Conservation (phyloP, 2,797 vertebrate species). For the Lagocephalus sceleratus region DNA sequence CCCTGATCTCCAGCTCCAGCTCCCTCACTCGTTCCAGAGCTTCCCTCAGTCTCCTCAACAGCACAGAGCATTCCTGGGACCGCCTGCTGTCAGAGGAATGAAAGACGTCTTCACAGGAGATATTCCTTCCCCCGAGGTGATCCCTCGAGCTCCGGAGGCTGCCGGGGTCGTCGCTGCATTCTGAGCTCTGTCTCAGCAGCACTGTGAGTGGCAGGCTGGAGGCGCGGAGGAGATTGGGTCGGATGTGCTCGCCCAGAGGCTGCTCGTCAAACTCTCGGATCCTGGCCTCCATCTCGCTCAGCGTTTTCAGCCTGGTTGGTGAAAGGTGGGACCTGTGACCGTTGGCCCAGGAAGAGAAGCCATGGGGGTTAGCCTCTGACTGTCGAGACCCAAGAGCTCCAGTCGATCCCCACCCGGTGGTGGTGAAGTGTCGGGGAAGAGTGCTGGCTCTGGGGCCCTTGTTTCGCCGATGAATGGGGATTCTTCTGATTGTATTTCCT, state of each 20-base stretch:
- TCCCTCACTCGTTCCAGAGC: conserved; percentile 71
- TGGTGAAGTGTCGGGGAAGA: conserved; percentile 88
- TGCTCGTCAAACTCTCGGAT: conserved; percentile 72
- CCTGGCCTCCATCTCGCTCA: conserved; percentile 70
- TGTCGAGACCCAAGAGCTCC: conserved; percentile 69
- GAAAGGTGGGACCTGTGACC: conserved; percentile 41
- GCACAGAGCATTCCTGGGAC: conserved; percentile 35
- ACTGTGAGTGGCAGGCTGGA: conserved; percentile 89
- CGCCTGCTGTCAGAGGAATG: conserved; percentile 11
- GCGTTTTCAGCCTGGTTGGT: conserved; percentile 43
- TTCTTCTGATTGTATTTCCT: conserved; percentile 90
- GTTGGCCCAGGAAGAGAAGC: conserved; percentile 37
- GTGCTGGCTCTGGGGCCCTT: conserved; percentile 86
- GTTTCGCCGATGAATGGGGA: conserved; percentile 85
- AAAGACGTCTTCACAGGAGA: conserved; percentile 66
- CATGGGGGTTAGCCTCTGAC: conserved; percentile 65
- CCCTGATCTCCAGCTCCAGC: conserved; percentile 73
- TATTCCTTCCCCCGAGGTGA: conserved; percentile 56
- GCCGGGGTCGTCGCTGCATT: conserved; percentile 64
- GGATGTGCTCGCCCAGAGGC: conserved; percentile 68
- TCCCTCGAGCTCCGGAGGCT: conserved; percentile 48
- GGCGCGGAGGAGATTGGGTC: conserved; percentile 88
- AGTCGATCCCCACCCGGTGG: conserved; percentile 83
- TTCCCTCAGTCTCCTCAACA: conserved; percentile 68
- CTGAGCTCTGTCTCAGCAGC: conserved; percentile 70